These are phyloP conservation scores for Hassar affinis DNA, from an alignment of 2,113 vertebrate genomes.

Conservation along the genomic window DNA sequence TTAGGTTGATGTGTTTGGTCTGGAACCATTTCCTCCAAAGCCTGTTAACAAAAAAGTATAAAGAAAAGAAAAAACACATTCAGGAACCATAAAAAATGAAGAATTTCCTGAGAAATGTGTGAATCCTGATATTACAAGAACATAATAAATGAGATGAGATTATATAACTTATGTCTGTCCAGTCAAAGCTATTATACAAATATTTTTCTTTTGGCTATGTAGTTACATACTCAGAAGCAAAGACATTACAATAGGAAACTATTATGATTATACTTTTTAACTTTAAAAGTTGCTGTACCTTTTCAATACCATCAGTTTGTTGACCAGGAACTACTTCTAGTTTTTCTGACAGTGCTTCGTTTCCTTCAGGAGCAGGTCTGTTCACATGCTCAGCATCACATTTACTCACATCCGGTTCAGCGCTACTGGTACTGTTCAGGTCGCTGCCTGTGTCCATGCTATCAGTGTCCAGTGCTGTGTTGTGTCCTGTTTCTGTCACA, in stretches of 20 bases:
- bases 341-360: background rate
- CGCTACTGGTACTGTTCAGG: background rate
- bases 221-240: background rate
- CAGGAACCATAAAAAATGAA: background rate
- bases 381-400: background rate
- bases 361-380: background rate
- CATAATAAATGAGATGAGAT: background rate
- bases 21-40: background rate
- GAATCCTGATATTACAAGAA: background rate
- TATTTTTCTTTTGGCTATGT: background rate
- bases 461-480: background rate
- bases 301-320: constrained; percentile 5
- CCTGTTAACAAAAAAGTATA: background rate
- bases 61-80: background rate
- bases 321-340: background rate
- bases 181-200: background rate
- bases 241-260: background rate
- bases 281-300: constrained; percentile 20
- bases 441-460: background rate
- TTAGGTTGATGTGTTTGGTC: background rate
- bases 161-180: too few species aligned
- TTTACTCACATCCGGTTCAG: background rate
- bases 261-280: background rate
- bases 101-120: background rate
- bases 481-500: background rate